These are phyloP conservation scores for Chrysocyon brachyurus DNA, from an alignment of 2,797 vertebrate genomes.

Conservation along the genomic window DNA sequence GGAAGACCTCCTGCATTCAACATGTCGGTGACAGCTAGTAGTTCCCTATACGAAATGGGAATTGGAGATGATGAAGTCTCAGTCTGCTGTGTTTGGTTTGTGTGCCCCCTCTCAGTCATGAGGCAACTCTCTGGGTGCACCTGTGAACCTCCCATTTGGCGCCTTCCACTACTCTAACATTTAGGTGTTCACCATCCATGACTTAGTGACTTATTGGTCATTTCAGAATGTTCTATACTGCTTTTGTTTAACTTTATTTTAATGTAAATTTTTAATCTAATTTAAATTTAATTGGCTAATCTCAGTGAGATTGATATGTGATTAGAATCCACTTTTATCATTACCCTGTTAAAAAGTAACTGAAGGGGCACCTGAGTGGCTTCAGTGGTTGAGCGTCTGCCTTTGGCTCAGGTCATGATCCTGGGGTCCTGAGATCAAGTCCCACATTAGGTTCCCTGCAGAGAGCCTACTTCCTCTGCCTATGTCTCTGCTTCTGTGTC, in stretches of 20 bases:
- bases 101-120: rapidly evolving
- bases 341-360: not conserved
- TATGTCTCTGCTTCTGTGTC: too few species aligned
- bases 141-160: too few species aligned
- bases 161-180: not conserved
- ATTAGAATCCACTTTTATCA: not conserved
- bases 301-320: not conserved
- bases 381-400: too few species aligned
- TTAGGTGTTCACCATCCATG: not conserved
- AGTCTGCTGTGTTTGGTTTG: rapidly evolving
- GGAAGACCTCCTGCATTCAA: not conserved
- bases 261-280: not conserved
- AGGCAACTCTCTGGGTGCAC: rapidly evolving
- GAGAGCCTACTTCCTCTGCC: too few species aligned
- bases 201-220: not conserved
- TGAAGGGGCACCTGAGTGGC: not conserved
- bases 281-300: not conserved
- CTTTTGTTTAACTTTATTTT: not conserved
- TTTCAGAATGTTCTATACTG: not conserved
- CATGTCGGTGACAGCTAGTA: not conserved
- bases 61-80: not conserved
- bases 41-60: not conserved
- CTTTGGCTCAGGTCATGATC: too few species aligned
- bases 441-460: too few species aligned
- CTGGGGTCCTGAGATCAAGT: too few species aligned